Conservation (phyloP, 1,140 invertebrate genomes). For the Atta texana region DNA sequence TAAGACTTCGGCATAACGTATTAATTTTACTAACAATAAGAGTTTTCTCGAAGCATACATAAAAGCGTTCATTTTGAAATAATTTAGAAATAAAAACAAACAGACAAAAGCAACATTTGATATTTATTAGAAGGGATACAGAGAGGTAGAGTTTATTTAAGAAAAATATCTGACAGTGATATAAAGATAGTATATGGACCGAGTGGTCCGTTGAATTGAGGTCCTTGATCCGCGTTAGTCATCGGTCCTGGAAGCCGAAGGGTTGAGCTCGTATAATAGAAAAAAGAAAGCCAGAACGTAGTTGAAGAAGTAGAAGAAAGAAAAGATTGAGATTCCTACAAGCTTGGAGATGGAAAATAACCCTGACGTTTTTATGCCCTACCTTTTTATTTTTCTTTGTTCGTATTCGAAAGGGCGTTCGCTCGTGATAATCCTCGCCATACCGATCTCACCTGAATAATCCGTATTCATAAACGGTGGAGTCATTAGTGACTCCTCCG, state of each 20-base stretch:
- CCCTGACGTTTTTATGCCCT: constrained; percentile 60
- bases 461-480: constrained; percentile 77
- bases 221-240: constrained; percentile 37
- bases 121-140: neutral
- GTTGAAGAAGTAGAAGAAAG: neutral
- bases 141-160: neutral
- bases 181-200: constrained; percentile 2
- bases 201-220: constrained; percentile 15
- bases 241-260: constrained; percentile 21
- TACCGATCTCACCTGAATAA: constrained; percentile 74
- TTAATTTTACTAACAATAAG: neutral
- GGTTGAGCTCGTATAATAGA: constrained; percentile 59
- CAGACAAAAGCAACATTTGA: neutral
- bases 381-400: constrained; percentile 2
- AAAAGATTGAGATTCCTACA: constrained; percentile 25
- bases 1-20: neutral
- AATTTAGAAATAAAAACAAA: neutral
- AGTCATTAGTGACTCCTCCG: constrained; percentile 74
- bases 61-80: neutral
- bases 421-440: constrained; percentile 77
- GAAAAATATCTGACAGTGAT: constrained; percentile 5
- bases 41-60: neutral
- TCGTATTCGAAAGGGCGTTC: constrained; percentile 58
- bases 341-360: constrained; percentile 50
- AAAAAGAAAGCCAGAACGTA: constrained; percentile 22